Conservation (phyloP, 2,797 vertebrate species). For the Allobates femoralis region DNA sequence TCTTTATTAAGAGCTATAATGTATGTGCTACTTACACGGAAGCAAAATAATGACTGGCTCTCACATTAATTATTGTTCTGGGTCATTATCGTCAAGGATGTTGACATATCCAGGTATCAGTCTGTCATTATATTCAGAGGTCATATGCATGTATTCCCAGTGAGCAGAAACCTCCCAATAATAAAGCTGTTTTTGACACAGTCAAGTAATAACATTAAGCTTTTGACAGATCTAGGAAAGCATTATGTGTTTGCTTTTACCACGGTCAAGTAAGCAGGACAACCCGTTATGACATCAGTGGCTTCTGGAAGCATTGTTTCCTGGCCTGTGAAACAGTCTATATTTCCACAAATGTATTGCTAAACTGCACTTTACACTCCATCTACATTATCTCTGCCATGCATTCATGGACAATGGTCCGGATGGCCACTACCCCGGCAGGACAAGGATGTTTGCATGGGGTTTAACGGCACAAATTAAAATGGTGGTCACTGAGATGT, state of each 20-base stretch:
- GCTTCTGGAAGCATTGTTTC: slow-evolving; percentile 46
- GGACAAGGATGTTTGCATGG: background rate
- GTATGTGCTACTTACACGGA: background rate
- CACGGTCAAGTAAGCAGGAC: slow-evolving; percentile 48
- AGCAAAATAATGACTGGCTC: background rate
- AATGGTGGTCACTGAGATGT: background rate
- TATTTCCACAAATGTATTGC: slow-evolving; percentile 38
- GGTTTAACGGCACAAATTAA: background rate
- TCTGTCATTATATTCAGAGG: slow-evolving; percentile 22
- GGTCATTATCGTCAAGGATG: background rate
- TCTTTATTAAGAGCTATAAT: background rate
- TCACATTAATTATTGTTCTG: slow-evolving; percentile 33
- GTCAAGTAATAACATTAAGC: slow-evolving; percentile 43
- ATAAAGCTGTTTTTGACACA: slow-evolving; percentile 39
- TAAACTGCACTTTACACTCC: slow-evolving; percentile 31
- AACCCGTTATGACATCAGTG: slow-evolving; percentile 54
- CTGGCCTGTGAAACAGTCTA: slow-evolving; percentile 38
- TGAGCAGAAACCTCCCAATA: background rate
- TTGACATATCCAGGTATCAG: slow-evolving; percentile 11
- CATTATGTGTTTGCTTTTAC: slow-evolving; percentile 52
- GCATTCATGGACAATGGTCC: background rate
- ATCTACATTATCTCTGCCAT: slow-evolving; percentile 13
- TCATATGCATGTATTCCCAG: slow-evolving; percentile 18
- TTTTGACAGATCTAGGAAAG: slow-evolving; percentile 50
- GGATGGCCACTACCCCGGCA: background rate